A percentile compares a stretch with the other conserved stretches of the same genome.
These are phyloP conservation scores for Hydrochoerus hydrochaeris DNA, from an alignment of 2,113 vertebrate genomes.

Conservation along the genomic window DNA sequence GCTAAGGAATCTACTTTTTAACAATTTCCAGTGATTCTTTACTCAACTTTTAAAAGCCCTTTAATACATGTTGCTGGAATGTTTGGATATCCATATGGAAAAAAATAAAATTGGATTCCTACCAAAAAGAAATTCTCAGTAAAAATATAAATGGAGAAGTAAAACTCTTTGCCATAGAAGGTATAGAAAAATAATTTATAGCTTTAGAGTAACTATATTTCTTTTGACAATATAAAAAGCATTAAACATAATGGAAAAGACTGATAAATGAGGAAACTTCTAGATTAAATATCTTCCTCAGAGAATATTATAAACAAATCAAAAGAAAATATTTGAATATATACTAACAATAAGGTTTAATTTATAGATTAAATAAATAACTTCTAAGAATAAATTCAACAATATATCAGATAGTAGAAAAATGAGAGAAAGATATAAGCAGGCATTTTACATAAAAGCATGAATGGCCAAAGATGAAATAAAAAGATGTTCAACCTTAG, in stretches of 20 bases:
- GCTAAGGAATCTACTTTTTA: background rate
- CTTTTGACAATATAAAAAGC: background rate
- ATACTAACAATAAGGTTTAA: background rate
- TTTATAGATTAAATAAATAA: background rate
- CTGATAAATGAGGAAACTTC: background rate
- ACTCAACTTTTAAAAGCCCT: background rate
- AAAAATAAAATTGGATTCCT: background rate
- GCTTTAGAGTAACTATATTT: background rate
- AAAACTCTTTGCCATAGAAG: background rate
- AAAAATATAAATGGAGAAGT: background rate
- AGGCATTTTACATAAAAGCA: slow-evolving; percentile 7
- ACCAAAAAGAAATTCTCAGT: background rate
- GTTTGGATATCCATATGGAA: background rate
- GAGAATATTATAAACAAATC: background rate
- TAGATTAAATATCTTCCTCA: background rate
- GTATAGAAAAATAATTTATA: background rate
- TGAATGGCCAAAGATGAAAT: background rate
- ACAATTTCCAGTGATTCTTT: background rate
- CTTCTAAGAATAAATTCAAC: background rate
- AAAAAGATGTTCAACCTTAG: background rate
- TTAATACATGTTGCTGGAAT: background rate
- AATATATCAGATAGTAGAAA: background rate
- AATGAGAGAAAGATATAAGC: background rate
- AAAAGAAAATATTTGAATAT: background rate
- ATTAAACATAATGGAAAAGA: background rate